Conservation (phyloP, 2,113 vertebrate genomes). For the Rattus norvegicus region DNA sequence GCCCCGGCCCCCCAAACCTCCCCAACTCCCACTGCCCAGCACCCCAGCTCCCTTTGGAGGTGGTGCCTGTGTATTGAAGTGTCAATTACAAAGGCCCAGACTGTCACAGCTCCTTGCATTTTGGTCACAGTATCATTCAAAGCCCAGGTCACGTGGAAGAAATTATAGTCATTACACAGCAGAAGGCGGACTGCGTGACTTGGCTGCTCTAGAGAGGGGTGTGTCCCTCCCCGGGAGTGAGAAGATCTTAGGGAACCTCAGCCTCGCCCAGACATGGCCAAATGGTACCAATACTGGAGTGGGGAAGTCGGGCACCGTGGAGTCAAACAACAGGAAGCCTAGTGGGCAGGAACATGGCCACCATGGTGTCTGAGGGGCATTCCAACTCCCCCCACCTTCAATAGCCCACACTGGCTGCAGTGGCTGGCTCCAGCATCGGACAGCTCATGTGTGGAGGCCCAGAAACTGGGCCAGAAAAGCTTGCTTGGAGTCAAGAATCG, state of each 20-base stretch:
- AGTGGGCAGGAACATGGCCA: neutral
- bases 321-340: neutral
- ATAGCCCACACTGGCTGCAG: neutral
- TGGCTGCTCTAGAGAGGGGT: constrained; percentile 30
- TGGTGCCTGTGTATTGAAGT: neutral
- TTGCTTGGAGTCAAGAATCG: neutral
- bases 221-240: neutral
- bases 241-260: neutral
- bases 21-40: accelerated
- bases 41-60: neutral
- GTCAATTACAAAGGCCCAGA: constrained; percentile 54
- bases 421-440: neutral
- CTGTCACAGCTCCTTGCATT: neutral
- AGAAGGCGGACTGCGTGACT: constrained; percentile 48
- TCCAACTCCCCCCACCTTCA: neutral
- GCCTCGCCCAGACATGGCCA: neutral
- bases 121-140: constrained; percentile 56
- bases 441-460: neutral
- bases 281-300: neutral
- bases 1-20: too few species aligned
- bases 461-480: neutral
- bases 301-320: too few species aligned
- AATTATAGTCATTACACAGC: constrained; percentile 64
- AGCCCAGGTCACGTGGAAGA: neutral
- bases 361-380: neutral